phyloP scores from a whole-genome alignment of 2,113 vertebrate genomes.

The Prietella phreatophila region DNA sequence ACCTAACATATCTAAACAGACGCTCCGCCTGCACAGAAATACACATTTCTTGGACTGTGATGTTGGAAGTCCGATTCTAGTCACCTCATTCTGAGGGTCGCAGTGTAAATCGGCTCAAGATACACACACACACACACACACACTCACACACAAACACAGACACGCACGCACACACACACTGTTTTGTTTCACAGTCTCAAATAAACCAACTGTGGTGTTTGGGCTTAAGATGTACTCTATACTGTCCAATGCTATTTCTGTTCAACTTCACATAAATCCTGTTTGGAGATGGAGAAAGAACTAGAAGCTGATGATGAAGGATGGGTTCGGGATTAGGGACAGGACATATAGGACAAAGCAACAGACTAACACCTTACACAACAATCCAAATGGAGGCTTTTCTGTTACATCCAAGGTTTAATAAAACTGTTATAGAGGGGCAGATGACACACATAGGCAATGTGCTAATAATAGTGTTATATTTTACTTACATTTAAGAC shows the following conservation, averaged over 20 bases:
- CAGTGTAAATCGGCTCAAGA: background rate
- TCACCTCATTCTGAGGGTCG: constrained; percentile 8
- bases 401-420: background rate
- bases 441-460: background rate
- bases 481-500: background rate
- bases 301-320: constrained; percentile 25
- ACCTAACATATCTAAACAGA: background rate
- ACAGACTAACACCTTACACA: constrained; percentile 39
- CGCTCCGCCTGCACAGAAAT: background rate
- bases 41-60: background rate
- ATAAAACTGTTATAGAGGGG: background rate
- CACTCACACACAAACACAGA: background rate
- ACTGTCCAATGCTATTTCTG: constrained; percentile 16
- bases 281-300: constrained; percentile 12
- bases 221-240: constrained; percentile 18
- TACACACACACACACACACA: background rate
- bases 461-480: background rate
- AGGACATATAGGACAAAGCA: constrained; percentile 1
- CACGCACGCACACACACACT: background rate
- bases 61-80: background rate
- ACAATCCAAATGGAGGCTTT: constrained; percentile 43
- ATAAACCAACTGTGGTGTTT: constrained; percentile 16
- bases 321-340: constrained; percentile 1
- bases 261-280: constrained; percentile 35
- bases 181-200: constrained; percentile 25